phyloP scores from a whole-genome alignment of 2,113 vertebrate species.

The Urocynchramus pylzowi region DNA sequence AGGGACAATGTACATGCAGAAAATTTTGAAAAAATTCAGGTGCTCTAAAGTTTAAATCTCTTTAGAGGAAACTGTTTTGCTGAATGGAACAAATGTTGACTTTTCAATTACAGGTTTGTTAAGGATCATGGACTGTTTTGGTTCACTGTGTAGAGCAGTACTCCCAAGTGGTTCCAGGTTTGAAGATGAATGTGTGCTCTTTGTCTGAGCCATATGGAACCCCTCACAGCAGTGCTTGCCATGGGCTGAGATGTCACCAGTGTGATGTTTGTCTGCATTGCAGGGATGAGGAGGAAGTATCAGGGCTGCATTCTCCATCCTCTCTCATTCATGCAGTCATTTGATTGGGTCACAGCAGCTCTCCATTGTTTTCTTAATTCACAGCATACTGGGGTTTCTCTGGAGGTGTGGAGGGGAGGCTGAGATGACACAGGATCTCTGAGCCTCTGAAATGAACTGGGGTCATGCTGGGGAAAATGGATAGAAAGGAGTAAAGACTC shows the following conservation, averaged over 20 bases:
- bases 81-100: neutral
- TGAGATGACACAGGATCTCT: neutral
- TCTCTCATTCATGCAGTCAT: neutral
- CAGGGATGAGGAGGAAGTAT: neutral
- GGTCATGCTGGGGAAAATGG: neutral
- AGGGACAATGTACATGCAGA: neutral
- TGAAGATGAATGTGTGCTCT: slow-evolving; percentile 27
- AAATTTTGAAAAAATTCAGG: neutral
- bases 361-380: neutral
- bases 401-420: neutral
- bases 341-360: neutral
- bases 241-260: neutral
- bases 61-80: neutral
- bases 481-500: neutral
- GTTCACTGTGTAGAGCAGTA: slow-evolving; percentile 19
- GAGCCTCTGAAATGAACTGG: neutral
- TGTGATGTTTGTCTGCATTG: neutral
- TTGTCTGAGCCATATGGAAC: neutral
- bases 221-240: neutral
- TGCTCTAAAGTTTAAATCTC: neutral
- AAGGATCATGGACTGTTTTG: slow-evolving; percentile 26
- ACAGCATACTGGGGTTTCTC: neutral
- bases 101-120: slow-evolving; percentile 41
- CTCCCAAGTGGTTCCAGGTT: neutral
- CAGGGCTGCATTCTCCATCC: neutral